A percentile compares a stretch with the other conserved stretches of the same genome.
phyloP scores from a whole-genome alignment of 2,113 vertebrate genomes.

The Ceyx melanurus region DNA sequence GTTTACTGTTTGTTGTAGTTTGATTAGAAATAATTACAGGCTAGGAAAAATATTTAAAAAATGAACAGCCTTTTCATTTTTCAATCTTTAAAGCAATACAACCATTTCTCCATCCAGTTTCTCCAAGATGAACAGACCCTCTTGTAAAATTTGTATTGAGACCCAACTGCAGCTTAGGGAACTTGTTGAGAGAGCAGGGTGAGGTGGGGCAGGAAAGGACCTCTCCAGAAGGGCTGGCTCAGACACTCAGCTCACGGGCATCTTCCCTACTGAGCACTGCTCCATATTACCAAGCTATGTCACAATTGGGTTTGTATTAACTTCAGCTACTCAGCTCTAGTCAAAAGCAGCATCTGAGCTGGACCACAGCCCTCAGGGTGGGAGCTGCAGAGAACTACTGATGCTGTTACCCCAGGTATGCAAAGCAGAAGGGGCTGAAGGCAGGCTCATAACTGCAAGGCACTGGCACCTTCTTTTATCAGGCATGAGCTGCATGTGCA shows the following conservation, averaged over 20 bases:
- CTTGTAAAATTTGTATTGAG: not conserved
- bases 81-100: constrained; percentile 47
- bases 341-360: not conserved
- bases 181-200: not conserved
- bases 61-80: constrained; percentile 62
- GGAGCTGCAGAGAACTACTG: not conserved
- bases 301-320: not conserved
- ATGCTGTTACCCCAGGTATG: not conserved
- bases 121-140: not conserved
- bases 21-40: constrained; percentile 81
- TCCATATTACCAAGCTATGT: not conserved
- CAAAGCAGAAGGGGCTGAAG: not conserved
- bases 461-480: accelerated
- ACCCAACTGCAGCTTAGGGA: not conserved
- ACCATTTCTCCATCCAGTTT: not conserved
- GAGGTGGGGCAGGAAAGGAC: not conserved
- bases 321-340: not conserved
- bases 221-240: not conserved
- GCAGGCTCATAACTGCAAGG: not conserved
- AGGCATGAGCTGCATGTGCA: not conserved
- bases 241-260: not conserved
- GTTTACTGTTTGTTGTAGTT: constrained; percentile 81
- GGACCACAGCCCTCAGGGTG: accelerated
- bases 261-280: not conserved
- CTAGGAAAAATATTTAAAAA: constrained; percentile 73